Evolutionary conservation across 2,113 vertebrate genomes (phyloP), one percentile per base, ranked within the genome.

Genomic region (Gadus chalcogrammus): DNA sequence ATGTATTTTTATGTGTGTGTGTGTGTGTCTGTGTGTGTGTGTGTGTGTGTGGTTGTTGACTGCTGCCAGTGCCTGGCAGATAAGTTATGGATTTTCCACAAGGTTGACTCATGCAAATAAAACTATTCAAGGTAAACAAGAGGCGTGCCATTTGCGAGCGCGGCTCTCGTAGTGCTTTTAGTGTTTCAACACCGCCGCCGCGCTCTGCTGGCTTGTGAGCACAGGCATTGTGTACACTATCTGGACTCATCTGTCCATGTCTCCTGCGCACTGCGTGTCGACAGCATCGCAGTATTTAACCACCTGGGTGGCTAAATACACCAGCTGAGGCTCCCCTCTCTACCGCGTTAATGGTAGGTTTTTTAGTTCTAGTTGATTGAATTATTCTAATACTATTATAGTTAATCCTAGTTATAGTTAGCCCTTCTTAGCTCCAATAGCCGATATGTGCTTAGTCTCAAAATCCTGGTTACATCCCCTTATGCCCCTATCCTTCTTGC

Each of bases 71-170:
- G 70, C 80, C 78, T 85, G 75, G 84, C 71, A 74, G 81, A 81
- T 81, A 84, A 86, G 82, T 84, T 88, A 89, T 91, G 71, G 87
- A 90, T 89, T 89, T 89, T 87, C 74, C 82, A 79, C 82, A 79
- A 79, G 79, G 84, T 87, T 88, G 84, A 89, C 70, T 87, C 80
- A 85, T 87, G 86, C 83, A 87, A 91, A 89, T 88, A 79, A 84
- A 89, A 88, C 61, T 62, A 71, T 81, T 91, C 78, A 88, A 88
- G 82, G 83, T 82, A 84, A 86, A 84, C 83, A 85, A 73, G 73
- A 65, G 71, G 77, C 38, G 77, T 69, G 75, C 61, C 56, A 74
- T 82, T 79, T 79, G 60, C 56, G 66, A 71, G 72, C 71, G 42
- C 72, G 67, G 74, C 81, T 83, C 74, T 75, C 31, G 15, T 61